Conservation (phyloP, 2,888 invertebrate species). For the Pandemis corylana region DNA sequence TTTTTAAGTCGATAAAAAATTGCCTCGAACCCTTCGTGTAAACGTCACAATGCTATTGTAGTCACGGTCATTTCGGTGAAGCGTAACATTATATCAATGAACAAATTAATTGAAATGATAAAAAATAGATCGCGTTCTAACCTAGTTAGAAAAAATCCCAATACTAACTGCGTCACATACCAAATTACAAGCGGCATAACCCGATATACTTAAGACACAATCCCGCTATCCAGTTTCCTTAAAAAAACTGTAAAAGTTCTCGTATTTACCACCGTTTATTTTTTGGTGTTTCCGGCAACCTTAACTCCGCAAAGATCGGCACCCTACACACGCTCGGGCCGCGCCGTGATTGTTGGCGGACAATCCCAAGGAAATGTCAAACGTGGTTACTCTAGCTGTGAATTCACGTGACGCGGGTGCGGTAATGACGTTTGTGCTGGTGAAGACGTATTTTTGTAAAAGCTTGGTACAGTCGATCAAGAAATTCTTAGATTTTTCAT, state of each 20-base stretch:
- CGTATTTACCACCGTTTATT: background rate
- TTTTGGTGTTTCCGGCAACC: background rate
- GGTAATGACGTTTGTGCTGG: slow-evolving; percentile 7
- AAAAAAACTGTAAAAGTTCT: background rate
- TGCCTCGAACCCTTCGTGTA: too few species aligned
- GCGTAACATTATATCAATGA: too few species aligned
- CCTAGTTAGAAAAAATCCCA: too few species aligned
- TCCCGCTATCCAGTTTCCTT: background rate
- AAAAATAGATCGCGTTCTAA: too few species aligned
- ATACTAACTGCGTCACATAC: too few species aligned
- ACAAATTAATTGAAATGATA: too few species aligned
- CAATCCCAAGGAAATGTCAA: slow-evolving; percentile 47
- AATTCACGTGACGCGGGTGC: slow-evolving; percentile 36
- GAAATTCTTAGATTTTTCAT: too few species aligned
- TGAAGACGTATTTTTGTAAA: background rate
- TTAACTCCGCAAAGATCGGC: background rate
- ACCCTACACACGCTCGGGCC: slow-evolving; percentile 42
- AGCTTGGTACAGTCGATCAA: background rate
- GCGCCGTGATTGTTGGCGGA: slow-evolving; percentile 54
- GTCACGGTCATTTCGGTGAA: too few species aligned
- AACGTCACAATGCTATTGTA: too few species aligned
- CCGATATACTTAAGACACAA: too few species aligned
- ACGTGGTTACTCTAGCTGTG: slow-evolving; percentile 43
- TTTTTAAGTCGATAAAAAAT: too few species aligned
- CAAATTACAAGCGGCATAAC: too few species aligned